These are phyloP conservation scores for Isaurus tuberculatus DNA, from an alignment of 92 coral and sea anemone genomes.

Conservation along the genomic window DNA sequence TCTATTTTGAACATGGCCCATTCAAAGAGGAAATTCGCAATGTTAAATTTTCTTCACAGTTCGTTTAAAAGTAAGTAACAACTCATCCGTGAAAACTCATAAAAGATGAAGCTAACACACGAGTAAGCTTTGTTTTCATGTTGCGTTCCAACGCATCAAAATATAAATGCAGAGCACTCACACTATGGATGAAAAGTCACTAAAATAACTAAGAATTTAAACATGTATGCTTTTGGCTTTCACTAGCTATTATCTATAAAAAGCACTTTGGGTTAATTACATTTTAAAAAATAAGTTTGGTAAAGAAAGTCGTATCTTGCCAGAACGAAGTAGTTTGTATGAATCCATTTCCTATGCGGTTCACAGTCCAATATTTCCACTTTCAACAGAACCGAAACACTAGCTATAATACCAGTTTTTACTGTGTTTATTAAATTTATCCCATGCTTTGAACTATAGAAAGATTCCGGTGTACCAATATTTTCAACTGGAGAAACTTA, in stretches of 20 bases:
- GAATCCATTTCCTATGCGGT: conserved; percentile 27
- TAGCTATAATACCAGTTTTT: not conserved
- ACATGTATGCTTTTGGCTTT: not conserved
- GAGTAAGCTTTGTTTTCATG: not conserved
- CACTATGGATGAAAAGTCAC: not conserved
- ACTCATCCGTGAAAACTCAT: not conserved
- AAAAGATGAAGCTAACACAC: not conserved
- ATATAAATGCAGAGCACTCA: not conserved
- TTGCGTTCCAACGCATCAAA: conserved; percentile 32
- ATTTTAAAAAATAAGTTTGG: not conserved
- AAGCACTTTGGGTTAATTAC: not conserved
- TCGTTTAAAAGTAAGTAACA: conserved; percentile 27
- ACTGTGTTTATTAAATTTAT: conserved; percentile 11
- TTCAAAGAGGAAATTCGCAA: conserved; percentile 34
- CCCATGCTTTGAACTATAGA: conserved; percentile 22
- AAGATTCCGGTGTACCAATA: conserved; percentile 27
- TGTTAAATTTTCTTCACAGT: not conserved
- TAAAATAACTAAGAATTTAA: not conserved
- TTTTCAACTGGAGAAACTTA: conserved; percentile 3
- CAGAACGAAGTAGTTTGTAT: conserved; percentile 20
- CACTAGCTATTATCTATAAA: not conserved
- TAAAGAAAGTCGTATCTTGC: conserved; percentile 4
- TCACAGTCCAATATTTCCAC: conserved; percentile 28
- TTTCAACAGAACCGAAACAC: conserved; percentile 30
- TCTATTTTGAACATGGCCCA: not conserved